Conservation (phyloP, 2,888 invertebrate genomes). For the Drosophila kokeensis region DNA sequence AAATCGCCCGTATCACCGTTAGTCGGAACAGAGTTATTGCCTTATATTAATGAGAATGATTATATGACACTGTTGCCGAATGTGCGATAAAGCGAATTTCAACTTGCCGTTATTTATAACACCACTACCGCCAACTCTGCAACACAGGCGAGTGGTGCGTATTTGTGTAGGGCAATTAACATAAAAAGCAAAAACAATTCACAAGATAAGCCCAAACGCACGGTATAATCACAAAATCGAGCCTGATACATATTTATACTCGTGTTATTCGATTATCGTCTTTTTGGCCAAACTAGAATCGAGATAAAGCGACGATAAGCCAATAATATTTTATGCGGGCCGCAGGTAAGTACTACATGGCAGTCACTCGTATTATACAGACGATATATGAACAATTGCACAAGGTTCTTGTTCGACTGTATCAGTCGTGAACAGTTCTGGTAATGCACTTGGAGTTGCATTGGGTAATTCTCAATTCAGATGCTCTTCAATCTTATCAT, state of each 20-base stretch:
- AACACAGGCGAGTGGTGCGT: not conserved
- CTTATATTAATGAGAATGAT: slow-evolving; percentile 64
- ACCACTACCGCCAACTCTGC: not conserved
- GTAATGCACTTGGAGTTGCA: slow-evolving; percentile 35
- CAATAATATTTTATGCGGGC: slow-evolving; percentile 29
- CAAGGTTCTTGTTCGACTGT: slow-evolving; percentile 33
- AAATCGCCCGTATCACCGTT: slow-evolving; percentile 38
- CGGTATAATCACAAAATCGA: slow-evolving; percentile 41
- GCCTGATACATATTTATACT: slow-evolving; percentile 26
- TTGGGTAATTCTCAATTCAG: not conserved
- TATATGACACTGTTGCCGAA: slow-evolving; percentile 64
- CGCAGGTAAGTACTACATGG: slow-evolving; percentile 7
- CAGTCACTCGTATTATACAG: slow-evolving; percentile 16
- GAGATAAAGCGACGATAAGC: slow-evolving; percentile 44
- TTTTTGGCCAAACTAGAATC: slow-evolving; percentile 15
- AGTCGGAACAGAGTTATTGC: slow-evolving; percentile 52
- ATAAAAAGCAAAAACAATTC: slow-evolving; percentile 56
- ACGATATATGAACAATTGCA: not conserved
- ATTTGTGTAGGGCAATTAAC: slow-evolving; percentile 40
- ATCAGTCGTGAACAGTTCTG: slow-evolving; percentile 9
- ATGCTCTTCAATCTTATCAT: slow-evolving; percentile 30
- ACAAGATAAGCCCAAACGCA: slow-evolving; percentile 55
- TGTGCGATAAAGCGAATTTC: slow-evolving; percentile 66
- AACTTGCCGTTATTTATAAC: slow-evolving; percentile 65
- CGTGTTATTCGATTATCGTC: slow-evolving; percentile 38